Conservation (phyloP, 2,113 vertebrate species). For the Dromiciops gliroides region DNA sequence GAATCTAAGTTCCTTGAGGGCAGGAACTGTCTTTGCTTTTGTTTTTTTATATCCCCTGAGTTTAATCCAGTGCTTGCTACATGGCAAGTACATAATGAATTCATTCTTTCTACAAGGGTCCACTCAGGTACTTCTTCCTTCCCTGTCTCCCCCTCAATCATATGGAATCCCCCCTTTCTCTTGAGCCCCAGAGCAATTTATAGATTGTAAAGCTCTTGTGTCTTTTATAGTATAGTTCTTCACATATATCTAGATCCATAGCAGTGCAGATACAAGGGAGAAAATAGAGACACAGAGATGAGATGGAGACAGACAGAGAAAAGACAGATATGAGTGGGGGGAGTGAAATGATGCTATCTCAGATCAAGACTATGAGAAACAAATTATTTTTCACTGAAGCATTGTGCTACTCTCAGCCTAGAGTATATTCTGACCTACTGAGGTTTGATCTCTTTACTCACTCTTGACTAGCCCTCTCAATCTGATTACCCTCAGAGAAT, state of each 20-base stretch:
- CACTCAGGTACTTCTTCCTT: not conserved
- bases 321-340: too few relatives aligned
- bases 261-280: not conserved
- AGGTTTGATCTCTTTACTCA: not conserved
- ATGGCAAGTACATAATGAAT: not conserved
- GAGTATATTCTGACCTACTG: not conserved
- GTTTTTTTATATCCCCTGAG: not conserved
- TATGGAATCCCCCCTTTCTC: not conserved
- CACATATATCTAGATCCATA: not conserved
- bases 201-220: not conserved
- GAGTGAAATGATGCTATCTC: not conserved
- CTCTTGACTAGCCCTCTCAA: not conserved
- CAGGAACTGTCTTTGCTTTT: not conserved
- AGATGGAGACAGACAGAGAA: too few relatives aligned
- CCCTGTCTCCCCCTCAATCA: not conserved
- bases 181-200: not conserved
- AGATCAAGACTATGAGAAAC: not conserved
- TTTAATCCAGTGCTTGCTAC: too few relatives aligned
- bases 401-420: not conserved
- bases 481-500: not conserved
- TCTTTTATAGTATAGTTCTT: not conserved
- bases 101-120: not conserved
- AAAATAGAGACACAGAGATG: not conserved
- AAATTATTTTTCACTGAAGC: not conserved
- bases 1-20: not conserved